A percentile compares a stretch with the other conserved stretches of the same genome.
Evolutionary conservation across 1,140 invertebrate species (phyloP).

Genomic region (Drosophila kepulauana): DNA sequence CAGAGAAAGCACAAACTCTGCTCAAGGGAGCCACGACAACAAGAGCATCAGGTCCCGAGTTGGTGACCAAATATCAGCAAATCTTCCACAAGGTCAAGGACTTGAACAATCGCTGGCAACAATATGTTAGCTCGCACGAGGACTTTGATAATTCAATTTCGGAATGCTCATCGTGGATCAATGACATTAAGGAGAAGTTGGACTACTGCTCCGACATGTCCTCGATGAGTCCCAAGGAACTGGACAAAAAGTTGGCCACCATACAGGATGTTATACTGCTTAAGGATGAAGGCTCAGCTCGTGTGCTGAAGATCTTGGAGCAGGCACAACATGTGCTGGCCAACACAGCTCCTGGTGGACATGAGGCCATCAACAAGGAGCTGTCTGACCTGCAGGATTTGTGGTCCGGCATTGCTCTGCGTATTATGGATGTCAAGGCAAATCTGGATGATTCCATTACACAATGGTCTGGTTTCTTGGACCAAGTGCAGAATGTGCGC

Average conservation of each 20-base stretch:
- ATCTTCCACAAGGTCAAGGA: conserved; percentile 96
- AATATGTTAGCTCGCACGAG: conserved; percentile 95
- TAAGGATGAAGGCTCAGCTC: conserved; percentile 96
- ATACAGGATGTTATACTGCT: conserved; percentile 94
- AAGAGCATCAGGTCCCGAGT: conserved; percentile 91
- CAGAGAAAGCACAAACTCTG: conserved; percentile 94
- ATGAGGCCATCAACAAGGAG: conserved; percentile 93
- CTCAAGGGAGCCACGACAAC: conserved; percentile 88
- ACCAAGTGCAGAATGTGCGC: conserved; percentile 94
- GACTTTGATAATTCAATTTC: conserved; percentile 93
- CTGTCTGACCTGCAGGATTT: conserved; percentile 94
- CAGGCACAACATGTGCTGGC: conserved; percentile 96
- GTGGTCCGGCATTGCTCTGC: conserved; percentile 94
- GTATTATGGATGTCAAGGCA: conserved; percentile 95
- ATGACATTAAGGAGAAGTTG: conserved; percentile 93
- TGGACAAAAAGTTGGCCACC: conserved; percentile 93
- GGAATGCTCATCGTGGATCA: conserved; percentile 94
- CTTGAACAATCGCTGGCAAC: conserved; percentile 94
- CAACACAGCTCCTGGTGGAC: conserved; percentile 95
- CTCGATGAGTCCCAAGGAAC: conserved; percentile 92
- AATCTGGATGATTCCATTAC: conserved; percentile 95
- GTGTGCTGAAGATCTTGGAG: conserved; percentile 94
- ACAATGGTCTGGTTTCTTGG: conserved; percentile 94
- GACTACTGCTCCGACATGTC: conserved; percentile 93
- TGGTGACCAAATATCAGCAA: conserved; percentile 96